phyloP scores from a whole-genome alignment of 2,113 vertebrate genomes.

The Coptodon bakossiorum region DNA sequence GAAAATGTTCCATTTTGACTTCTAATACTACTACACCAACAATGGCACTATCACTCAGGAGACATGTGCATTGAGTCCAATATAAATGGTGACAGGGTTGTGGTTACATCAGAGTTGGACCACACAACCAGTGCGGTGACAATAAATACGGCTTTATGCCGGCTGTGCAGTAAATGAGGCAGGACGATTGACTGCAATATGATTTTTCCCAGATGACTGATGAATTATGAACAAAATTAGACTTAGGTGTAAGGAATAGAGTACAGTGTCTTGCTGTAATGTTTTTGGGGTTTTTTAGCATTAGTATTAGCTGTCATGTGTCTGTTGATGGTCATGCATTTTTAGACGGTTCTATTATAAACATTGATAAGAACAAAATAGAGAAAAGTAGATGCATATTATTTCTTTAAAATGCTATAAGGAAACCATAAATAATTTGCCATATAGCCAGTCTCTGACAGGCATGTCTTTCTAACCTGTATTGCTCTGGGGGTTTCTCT shows the following conservation, averaged over 20 bases:
- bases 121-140: not conserved
- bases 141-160: not conserved
- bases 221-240: not conserved
- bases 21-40: rapidly evolving
- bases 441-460: not conserved
- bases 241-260: not conserved
- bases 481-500: not conserved
- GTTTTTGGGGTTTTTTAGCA: not conserved
- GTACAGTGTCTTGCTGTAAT: not conserved
- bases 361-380: not conserved
- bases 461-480: not conserved
- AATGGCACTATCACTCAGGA: not conserved
- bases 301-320: rapidly evolving
- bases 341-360: not conserved
- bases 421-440: not conserved
- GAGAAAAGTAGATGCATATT: not conserved
- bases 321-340: not conserved
- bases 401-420: not conserved
- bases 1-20: not conserved
- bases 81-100: not conserved
- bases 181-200: not conserved
- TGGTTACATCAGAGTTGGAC: not conserved
- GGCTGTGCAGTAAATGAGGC: not conserved
- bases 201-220: not conserved
- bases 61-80: not conserved